Conservation (phyloP, 2,888 invertebrate species). For the Coecobrya sp. region DNA sequence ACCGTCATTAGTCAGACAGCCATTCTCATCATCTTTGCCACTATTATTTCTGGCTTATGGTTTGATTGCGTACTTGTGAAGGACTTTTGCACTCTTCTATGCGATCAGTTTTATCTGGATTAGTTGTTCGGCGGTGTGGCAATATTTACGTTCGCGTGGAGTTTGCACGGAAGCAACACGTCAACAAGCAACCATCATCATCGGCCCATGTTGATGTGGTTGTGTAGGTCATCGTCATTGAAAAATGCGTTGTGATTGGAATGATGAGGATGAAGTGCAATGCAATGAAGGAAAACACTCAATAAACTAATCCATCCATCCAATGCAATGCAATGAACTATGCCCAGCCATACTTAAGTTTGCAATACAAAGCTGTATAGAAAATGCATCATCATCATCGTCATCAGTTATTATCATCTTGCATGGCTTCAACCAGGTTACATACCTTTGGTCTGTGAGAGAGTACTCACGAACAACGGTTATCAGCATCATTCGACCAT, state of each 20-base stretch:
- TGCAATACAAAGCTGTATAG: neutral
- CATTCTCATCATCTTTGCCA: neutral
- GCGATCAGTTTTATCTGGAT: conserved; percentile 66
- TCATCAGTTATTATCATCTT: neutral
- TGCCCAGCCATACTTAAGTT: neutral
- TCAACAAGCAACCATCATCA: neutral
- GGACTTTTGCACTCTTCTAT: conserved; percentile 39
- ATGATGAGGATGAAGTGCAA: conserved; percentile 11
- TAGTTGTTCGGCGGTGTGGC: neutral
- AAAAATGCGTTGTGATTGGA: conserved; percentile 15
- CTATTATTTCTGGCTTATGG: conserved; percentile 12
- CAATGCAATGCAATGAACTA: neutral
- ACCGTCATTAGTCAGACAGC: conserved; percentile 12
- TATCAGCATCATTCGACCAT: conserved; percentile 37
- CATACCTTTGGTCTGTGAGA: neutral
- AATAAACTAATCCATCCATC: neutral
- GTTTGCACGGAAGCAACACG: conserved; percentile 33
- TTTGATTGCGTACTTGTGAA: conserved; percentile 63
- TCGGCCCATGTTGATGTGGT: conserved; percentile 30
- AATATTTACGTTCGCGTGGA: conserved; percentile 39
- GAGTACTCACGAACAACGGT: conserved; percentile 6
- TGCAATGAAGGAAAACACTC: neutral
- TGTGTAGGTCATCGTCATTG: conserved; percentile 78
- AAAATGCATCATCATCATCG: conserved; percentile 19
- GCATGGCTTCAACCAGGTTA: neutral